Percentiles rank a stretch among this genome's conserved stretches.
Evolutionary conservation across 23 tunicate species (phyloP).

Genomic region (Clavelina lepadiformis): DNA sequence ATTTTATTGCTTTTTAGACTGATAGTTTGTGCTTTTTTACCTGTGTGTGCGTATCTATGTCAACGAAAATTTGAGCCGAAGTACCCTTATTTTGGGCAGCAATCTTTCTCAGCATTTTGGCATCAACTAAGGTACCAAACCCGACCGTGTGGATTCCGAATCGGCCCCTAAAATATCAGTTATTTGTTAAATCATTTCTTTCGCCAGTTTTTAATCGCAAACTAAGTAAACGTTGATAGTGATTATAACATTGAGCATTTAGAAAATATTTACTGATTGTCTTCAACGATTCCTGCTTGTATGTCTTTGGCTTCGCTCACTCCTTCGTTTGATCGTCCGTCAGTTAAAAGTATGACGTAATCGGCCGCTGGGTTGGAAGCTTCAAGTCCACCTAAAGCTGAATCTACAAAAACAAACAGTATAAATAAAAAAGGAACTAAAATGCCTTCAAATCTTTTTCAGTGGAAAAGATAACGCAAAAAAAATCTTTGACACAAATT

Average conservation of each 20-base stretch:
- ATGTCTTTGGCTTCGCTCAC: neutral
- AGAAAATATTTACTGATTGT: conserved; percentile 18
- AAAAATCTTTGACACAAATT: too few species aligned
- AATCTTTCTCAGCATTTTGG: conserved; percentile 15
- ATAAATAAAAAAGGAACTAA: too few species aligned
- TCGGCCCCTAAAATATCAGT: conserved; percentile 11
- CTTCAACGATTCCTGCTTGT: neutral
- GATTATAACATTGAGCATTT: too few species aligned
- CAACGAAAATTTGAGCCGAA: conserved; percentile 38
- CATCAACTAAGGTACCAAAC: conserved; percentile 44
- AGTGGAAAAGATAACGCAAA: too few species aligned
- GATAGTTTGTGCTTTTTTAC: conserved; percentile 3
- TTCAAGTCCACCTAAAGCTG: neutral
- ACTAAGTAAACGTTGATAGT: neutral
- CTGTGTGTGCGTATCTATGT: conserved; percentile 35
- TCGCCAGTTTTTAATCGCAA: too few species aligned
- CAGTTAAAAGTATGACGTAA: conserved; percentile 37
- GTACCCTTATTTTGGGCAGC: conserved; percentile 42
- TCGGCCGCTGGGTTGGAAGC: conserved; percentile 20
- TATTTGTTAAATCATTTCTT: neutral
- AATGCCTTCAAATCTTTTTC: too few species aligned
- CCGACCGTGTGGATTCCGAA: conserved; percentile 51
- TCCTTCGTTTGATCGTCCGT: conserved; percentile 43
- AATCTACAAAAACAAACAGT: neutral
- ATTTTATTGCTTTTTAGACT: too few species aligned